Base-by-base conservation (phyloP, 1,140 invertebrate species). In the Pseudomyrmex sp. region DNA sequence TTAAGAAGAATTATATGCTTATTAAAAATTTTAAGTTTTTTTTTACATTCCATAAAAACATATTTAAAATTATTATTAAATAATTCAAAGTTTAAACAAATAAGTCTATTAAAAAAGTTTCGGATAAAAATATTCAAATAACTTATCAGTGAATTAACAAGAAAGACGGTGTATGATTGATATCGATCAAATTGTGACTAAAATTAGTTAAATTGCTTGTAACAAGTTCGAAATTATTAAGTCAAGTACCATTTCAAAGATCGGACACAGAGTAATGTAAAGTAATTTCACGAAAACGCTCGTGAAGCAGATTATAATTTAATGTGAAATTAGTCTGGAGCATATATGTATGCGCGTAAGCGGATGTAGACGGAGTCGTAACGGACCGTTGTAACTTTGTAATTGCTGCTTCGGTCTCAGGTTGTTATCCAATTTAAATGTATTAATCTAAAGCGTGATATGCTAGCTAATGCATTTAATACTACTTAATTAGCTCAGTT, bases 351-450 rank as follows among this genome's bases (percentile, higher is more conserved):
- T 35, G 62, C 62, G 58, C 54, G 54, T 50, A 70, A 69, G 74
- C 48, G 65, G 65, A 62, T 73, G 20, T 46, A 79, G 26, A 20
- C 20, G 63, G 59, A 46, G 56, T 66, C n/a, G 48, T 13, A 80
- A 56, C 56, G 52, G 18, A 62, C 65, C 68, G 58, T 73, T 84
- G 70, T 62, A 87, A 87, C 82, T 88, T 83, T 75, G 56, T 66
- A 84, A 84, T 59, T 70, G 48, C 48, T 23, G 59, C 66, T 59
- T 84, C 56, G 61, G 73, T 74, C 82, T 86, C 73, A 54, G 58
- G 50, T 74, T 75, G 48, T 86, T 84, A 87, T 86, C 73, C 74
- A 88, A 87, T 84, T 87, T 86, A 63, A 35, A 5, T 82, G 23
- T 44, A 88, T 84, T 66, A 69, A 70, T 80, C 76, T 80, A 61